Percentiles rank a stretch among this genome's conserved stretches.
These are phyloP conservation scores for Orchesellides sinensis DNA, from an alignment of 2,888 invertebrate species.

Conservation along the genomic window DNA sequence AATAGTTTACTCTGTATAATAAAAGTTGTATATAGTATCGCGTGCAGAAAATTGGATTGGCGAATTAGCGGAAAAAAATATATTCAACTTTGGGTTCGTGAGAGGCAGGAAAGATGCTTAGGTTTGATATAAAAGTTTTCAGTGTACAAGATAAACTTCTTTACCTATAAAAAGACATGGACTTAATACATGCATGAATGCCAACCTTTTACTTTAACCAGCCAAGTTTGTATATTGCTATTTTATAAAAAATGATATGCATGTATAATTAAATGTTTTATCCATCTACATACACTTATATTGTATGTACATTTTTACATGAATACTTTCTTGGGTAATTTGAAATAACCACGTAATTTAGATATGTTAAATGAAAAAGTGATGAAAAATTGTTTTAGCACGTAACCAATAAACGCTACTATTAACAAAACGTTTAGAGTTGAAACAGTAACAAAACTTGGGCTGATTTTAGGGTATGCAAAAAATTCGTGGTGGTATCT, in stretches of 20 bases:
- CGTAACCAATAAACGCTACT: conserved; percentile 16
- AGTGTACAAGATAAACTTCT: conserved; percentile 58
- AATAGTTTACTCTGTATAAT: conserved; percentile 11
- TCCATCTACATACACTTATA: background rate
- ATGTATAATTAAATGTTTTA: conserved; percentile 55
- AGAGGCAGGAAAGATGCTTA: conserved; percentile 70
- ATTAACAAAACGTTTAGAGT: background rate
- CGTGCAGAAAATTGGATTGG: conserved; percentile 74
- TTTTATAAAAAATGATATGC: conserved; percentile 51
- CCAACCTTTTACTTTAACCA: conserved; percentile 12
- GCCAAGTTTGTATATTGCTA: conserved; percentile 28
- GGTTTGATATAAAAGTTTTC: conserved; percentile 60
- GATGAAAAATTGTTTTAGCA: conserved; percentile 60
- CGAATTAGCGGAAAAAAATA: conserved; percentile 67
- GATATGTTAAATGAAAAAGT: conserved; percentile 38
- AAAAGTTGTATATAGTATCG: conserved; percentile 59
- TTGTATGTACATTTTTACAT: conserved; percentile 1
- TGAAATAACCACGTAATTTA: conserved; percentile 39
- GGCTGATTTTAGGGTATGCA: no score
- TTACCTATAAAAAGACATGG: conserved; percentile 39
- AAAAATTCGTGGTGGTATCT: background rate
- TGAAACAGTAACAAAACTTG: no score
- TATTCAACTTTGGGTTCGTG: conserved; percentile 66
- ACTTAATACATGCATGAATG: conserved; percentile 50
- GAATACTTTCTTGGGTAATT: conserved; percentile 19